These are phyloP conservation scores for Drosophila incognita DNA, from an alignment of 2,888 invertebrate genomes.

Conservation along the genomic window DNA sequence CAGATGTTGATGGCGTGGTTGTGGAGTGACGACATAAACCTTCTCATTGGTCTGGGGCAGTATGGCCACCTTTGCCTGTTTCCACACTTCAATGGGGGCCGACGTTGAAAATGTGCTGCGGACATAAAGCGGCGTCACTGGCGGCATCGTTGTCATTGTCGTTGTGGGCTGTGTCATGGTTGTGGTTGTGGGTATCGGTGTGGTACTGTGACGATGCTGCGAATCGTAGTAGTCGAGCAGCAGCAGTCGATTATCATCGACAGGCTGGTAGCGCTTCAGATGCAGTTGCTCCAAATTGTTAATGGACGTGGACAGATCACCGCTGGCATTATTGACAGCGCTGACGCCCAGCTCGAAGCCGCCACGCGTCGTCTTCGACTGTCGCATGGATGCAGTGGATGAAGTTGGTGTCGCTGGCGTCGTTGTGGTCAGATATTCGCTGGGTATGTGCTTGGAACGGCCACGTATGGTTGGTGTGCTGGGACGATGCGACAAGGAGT, in stretches of 20 bases:
- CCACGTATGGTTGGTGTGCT: constrained; percentile 87
- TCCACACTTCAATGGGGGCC: constrained; percentile 86
- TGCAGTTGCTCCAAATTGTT: constrained; percentile 79
- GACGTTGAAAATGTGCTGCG: constrained; percentile 45
- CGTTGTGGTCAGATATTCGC: constrained; percentile 90
- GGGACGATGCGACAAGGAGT: constrained; percentile 86
- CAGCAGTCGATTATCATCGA: constrained; percentile 80
- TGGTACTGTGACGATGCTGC: constrained; percentile 32
- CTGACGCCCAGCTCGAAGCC: constrained; percentile 61
- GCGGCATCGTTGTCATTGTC: constrained; percentile 75
- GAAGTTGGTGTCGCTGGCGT: constrained; percentile 86
- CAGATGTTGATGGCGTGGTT: constrained; percentile 84
- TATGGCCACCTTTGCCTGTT: constrained; percentile 89
- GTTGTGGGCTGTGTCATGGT: constrained; percentile 84
- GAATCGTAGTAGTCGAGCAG: constrained; percentile 69
- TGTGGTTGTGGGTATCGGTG: constrained; percentile 42
- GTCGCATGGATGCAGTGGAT: constrained; percentile 83
- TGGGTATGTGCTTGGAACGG: constrained; percentile 91
- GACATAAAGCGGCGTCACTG: constrained; percentile 75
- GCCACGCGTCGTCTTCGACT: constrained; percentile 75
- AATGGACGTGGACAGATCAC: constrained; percentile 72
- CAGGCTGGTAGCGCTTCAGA: constrained; percentile 72
- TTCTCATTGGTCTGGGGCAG: constrained; percentile 92
- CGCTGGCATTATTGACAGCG: constrained; percentile 39
- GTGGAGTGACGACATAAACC: constrained; percentile 93